Evolutionary conservation across 2,797 vertebrate genomes (phyloP).

Genomic region (Spinus olivaceus): DNA sequence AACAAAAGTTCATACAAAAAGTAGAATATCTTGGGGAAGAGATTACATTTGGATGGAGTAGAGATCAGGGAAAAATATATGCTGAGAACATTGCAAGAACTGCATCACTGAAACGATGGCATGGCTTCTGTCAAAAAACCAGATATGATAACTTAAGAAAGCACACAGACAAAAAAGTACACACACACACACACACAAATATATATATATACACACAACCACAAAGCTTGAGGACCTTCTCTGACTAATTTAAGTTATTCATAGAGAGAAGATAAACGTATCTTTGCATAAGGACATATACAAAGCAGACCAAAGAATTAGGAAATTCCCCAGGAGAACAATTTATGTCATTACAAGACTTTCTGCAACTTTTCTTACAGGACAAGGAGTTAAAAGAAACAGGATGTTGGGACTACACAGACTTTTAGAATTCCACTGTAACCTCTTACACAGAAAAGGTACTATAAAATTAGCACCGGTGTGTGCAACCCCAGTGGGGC

Average conservation of each 20-base stretch:
- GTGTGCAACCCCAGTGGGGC: fast-evolving
- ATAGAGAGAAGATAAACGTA: background rate
- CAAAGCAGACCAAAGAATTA: background rate
- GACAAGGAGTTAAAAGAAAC: background rate
- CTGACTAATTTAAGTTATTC: background rate
- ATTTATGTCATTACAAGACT: background rate
- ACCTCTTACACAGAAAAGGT: background rate
- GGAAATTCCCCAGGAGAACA: background rate
- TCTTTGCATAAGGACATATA: background rate
- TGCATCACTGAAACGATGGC: background rate
- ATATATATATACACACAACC: fast-evolving
- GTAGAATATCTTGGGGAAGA: background rate
- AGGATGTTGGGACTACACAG: background rate
- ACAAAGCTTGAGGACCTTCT: background rate
- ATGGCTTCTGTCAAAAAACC: background rate
- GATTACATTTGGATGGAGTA: background rate
- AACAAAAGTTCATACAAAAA: background rate
- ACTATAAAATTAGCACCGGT: fast-evolving
- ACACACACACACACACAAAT: background rate
- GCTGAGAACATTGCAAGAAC: background rate
- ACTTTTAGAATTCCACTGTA: background rate
- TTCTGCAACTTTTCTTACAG: background rate
- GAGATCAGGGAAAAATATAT: background rate
- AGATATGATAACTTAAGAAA: background rate
- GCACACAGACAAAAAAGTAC: background rate